A percentile compares a stretch with the other conserved stretches of the same genome.
Conservation (phyloP, 2,113 vertebrate species). For the Carollia perspicillata region DNA sequence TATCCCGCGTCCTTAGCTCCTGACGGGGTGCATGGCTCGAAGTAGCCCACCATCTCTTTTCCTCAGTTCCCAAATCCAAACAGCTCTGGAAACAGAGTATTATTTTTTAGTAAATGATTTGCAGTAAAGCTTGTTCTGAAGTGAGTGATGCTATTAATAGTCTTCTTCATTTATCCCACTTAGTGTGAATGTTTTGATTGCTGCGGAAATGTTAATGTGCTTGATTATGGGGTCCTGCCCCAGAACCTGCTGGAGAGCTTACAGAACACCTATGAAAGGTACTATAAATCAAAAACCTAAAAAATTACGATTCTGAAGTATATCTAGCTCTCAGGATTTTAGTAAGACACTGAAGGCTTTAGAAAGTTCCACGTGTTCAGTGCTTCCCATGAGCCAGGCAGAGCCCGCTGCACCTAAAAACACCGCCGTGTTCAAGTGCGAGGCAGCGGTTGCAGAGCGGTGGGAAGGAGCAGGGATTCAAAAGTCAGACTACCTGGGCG, state of each 20-base stretch:
- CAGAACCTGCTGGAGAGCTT: constrained; percentile 9
- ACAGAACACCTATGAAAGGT: not conserved
- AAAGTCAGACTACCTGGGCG: not conserved
- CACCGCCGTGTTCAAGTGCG: not conserved
- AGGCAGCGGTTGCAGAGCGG: not conserved
- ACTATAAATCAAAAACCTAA: not conserved
- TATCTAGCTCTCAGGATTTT: not conserved
- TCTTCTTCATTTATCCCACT: constrained; percentile 59
- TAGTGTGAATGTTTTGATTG: constrained; percentile 66
- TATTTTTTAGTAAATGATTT: constrained; percentile 22
- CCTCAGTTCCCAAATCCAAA: not conserved
- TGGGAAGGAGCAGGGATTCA: not conserved
- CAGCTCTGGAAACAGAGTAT: constrained; percentile 28
- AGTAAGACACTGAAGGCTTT: not conserved
- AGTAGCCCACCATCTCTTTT: not conserved
- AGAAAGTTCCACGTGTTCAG: not conserved
- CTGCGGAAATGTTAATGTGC: constrained; percentile 60
- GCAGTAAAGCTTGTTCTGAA: constrained; percentile 28
- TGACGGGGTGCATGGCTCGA: not conserved
- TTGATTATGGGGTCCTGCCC: constrained; percentile 52
- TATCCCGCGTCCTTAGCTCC: not conserved
- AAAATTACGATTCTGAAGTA: not conserved
- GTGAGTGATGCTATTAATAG: constrained; percentile 64
- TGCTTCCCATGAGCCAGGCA: not conserved
- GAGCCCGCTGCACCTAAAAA: too few species aligned